Conservation (phyloP, 1,140 invertebrate species). For the Drosophila murphyi region DNA sequence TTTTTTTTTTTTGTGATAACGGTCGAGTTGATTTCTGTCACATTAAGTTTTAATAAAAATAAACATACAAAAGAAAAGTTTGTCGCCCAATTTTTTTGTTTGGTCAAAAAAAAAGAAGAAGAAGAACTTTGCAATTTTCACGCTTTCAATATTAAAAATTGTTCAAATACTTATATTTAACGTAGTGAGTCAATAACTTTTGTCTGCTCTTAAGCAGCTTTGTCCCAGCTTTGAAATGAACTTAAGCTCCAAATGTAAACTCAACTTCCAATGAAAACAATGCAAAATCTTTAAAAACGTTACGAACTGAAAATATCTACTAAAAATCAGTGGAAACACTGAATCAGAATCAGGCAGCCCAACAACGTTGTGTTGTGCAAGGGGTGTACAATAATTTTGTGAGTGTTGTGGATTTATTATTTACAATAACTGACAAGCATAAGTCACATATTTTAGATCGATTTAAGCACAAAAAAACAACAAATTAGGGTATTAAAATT, state of each 20-base stretch:
- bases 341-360: slow-evolving; percentile 2
- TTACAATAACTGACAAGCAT: too few species aligned
- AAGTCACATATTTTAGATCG: too few species aligned
- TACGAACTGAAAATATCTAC: slow-evolving; percentile 65
- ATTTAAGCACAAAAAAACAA: too few species aligned
- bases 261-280: slow-evolving; percentile 23
- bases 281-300: slow-evolving; percentile 51
- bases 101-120: too few species aligned
- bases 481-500: too few species aligned
- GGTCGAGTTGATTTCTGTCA: slow-evolving; percentile 59
- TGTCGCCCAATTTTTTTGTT: slow-evolving; percentile 14
- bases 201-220: slow-evolving; percentile 10
- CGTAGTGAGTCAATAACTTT: slow-evolving; percentile 16
- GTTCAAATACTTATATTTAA: slow-evolving; percentile 12
- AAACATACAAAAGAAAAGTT: slow-evolving; percentile 30
- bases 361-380: not conserved
- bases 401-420: too few species aligned
- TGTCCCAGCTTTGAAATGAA: slow-evolving; percentile 1
- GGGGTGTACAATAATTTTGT: too few species aligned
- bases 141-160: slow-evolving; percentile 48
- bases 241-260: slow-evolving; percentile 22
- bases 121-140: slow-evolving; percentile 14
- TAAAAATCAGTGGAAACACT: slow-evolving; percentile 21
- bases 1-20: slow-evolving; percentile 50
- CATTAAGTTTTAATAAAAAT: slow-evolving; percentile 55